Evolutionary conservation across 2,888 invertebrate species (phyloP).

Genomic region (Apamea monoglypha): DNA sequence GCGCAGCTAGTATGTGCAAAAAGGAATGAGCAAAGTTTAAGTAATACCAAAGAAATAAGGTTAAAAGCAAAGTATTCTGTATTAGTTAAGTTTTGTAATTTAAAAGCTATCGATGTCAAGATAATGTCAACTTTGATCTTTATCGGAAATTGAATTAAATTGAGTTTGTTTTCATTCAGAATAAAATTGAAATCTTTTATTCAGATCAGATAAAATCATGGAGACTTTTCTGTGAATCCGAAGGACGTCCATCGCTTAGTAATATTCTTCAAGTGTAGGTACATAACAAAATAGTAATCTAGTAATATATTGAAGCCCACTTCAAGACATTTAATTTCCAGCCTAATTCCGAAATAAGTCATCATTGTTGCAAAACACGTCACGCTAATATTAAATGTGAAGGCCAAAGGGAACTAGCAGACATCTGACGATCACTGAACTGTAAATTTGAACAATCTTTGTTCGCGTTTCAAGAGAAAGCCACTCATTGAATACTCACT

Average conservation of each 20-base stretch:
- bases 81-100: conserved; percentile 44
- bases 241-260: neutral
- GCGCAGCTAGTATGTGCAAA: conserved; percentile 55
- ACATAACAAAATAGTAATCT: neutral
- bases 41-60: conserved; percentile 19
- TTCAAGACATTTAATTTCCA: neutral
- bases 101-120: conserved; percentile 36
- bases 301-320: neutral
- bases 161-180: conserved; percentile 16
- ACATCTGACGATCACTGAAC: conserved; percentile 40
- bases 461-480: conserved; percentile 37
- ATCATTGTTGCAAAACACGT: neutral
- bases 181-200: conserved; percentile 47
- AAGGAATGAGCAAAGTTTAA: conserved; percentile 34
- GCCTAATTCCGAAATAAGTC: conserved; percentile 3
- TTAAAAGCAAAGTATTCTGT: conserved; percentile 22
- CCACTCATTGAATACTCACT: conserved; percentile 31
- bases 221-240: neutral
- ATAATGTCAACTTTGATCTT: conserved; percentile 39
- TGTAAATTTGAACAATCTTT: conserved; percentile 36
- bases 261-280: neutral
- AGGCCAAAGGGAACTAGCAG: neutral
- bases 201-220: conserved; percentile 33
- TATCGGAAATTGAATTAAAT: conserved; percentile 44
- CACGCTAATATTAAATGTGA: conserved; percentile 7